A percentile compares a stretch with the other conserved stretches of the same genome.
Evolutionary conservation across 1,140 invertebrate genomes (phyloP).

Genomic region (Apis laboriosa): DNA sequence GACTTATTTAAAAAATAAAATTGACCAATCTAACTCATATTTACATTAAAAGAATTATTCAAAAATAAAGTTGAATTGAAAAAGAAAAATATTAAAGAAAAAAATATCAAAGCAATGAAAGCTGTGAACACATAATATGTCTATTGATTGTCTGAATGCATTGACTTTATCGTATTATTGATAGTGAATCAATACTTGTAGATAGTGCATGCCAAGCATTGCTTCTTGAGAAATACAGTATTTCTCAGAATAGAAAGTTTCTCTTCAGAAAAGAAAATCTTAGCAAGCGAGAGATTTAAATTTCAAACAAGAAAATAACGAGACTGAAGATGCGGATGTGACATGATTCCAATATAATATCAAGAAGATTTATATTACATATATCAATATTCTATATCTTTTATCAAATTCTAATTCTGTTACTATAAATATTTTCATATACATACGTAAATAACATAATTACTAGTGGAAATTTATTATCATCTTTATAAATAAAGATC

Average conservation of each 20-base stretch:
- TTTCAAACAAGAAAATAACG: conserved; percentile 1
- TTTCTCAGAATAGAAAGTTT: not conserved
- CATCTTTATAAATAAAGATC: too few relatives aligned
- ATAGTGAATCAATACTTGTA: not conserved
- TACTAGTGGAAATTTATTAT: too few relatives aligned
- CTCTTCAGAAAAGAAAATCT: not conserved
- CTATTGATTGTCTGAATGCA: not conserved
- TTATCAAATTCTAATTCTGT: not conserved
- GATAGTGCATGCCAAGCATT: not conserved
- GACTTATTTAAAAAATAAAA: too few relatives aligned
- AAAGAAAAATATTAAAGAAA: too few relatives aligned
- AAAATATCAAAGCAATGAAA: too few relatives aligned
- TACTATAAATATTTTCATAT: too few relatives aligned
- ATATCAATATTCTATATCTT: not conserved
- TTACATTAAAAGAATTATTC: too few relatives aligned
- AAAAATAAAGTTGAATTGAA: too few relatives aligned
- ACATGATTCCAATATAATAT: not conserved
- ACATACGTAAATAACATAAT: too few relatives aligned
- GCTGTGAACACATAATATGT: not conserved
- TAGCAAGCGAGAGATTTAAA: not conserved
- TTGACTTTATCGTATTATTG: not conserved
- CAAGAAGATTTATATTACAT: not conserved
- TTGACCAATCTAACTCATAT: too few relatives aligned
- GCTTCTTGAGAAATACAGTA: too few relatives aligned
- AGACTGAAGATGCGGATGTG: conserved; percentile 17